These are phyloP conservation scores for Canis aureus DNA, from an alignment of 2,113 vertebrate species.

Conservation along the genomic window DNA sequence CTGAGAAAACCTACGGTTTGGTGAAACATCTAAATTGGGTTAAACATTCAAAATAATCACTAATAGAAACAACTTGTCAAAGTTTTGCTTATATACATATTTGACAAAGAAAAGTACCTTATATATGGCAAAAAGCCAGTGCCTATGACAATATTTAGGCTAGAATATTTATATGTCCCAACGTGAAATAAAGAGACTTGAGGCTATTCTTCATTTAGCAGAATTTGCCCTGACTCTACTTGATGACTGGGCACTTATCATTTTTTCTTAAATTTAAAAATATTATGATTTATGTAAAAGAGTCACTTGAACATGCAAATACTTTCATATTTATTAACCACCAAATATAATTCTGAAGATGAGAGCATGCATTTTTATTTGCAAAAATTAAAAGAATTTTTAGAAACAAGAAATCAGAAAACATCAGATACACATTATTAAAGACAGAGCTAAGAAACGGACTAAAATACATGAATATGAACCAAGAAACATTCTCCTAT, in stretches of 20 bases:
- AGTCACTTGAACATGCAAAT: background rate
- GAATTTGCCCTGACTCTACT: constrained; percentile 2
- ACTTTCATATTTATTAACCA: background rate
- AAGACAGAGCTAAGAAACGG: background rate
- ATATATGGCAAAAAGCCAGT: background rate
- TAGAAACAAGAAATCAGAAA: constrained; percentile 14
- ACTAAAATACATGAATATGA: background rate
- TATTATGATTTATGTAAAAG: background rate
- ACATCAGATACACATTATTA: background rate
- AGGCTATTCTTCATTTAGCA: background rate
- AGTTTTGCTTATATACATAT: constrained; percentile 21
- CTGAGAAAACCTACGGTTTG: constrained; percentile 1
- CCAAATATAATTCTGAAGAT: background rate
- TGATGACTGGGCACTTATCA: background rate
- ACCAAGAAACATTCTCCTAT: background rate
- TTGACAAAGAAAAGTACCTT: background rate
- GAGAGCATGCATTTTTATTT: background rate
- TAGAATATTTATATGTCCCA: constrained; percentile 43
- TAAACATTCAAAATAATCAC: constrained; percentile 34
- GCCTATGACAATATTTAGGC: background rate
- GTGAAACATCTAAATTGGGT: background rate
- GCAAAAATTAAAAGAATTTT: background rate
- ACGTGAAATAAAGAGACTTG: background rate
- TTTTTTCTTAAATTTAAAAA: constrained; percentile 52
- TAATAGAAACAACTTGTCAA: constrained; percentile 1